Evolutionary conservation across 2,888 invertebrate genomes (phyloP).

Genomic region (Orchesella flavescens): DNA sequence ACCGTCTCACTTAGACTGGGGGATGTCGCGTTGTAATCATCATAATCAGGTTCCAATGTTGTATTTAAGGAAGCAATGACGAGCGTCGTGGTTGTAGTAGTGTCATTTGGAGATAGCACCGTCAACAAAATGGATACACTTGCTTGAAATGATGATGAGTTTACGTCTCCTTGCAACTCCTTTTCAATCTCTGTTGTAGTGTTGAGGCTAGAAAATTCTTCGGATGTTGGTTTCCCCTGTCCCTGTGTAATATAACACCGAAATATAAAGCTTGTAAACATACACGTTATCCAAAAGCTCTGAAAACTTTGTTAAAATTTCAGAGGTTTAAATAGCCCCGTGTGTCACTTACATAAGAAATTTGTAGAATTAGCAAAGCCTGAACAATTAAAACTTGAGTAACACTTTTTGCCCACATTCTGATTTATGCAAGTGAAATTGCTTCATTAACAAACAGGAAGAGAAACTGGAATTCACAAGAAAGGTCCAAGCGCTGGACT

Average conservation of each 20-base stretch:
- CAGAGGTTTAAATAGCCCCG: neutral
- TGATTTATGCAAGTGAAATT: neutral
- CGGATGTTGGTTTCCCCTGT: conserved; percentile 37
- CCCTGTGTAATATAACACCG: neutral
- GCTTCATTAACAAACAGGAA: conserved; percentile 7
- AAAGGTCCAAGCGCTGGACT: conserved; percentile 35
- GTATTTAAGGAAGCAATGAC: conserved; percentile 18
- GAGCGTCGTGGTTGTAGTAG: neutral
- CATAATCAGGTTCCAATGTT: conserved; percentile 57
- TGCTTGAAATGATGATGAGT: conserved; percentile 37
- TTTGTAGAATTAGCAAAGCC: conserved; percentile 24
- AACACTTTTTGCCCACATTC: neutral
- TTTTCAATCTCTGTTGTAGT: conserved; percentile 25
- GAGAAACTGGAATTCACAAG: neutral
- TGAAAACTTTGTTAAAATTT: neutral
- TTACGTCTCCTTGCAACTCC: conserved; percentile 28
- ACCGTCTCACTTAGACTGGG: conserved; percentile 33
- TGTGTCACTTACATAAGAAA: conserved; percentile 43
- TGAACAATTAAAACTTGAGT: conserved; percentile 3
- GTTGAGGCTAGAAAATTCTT: conserved; percentile 23
- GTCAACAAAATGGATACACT: conserved; percentile 42
- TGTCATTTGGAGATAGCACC: conserved; percentile 49
- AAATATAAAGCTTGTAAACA: too few relatives aligned
- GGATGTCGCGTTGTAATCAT: conserved; percentile 43
- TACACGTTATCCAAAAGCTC: conserved; percentile 7